A percentile compares a stretch with the other conserved stretches of the same genome.
Evolutionary conservation across 2,888 invertebrate species (phyloP).

Genomic region (Rotaria sp.): DNA sequence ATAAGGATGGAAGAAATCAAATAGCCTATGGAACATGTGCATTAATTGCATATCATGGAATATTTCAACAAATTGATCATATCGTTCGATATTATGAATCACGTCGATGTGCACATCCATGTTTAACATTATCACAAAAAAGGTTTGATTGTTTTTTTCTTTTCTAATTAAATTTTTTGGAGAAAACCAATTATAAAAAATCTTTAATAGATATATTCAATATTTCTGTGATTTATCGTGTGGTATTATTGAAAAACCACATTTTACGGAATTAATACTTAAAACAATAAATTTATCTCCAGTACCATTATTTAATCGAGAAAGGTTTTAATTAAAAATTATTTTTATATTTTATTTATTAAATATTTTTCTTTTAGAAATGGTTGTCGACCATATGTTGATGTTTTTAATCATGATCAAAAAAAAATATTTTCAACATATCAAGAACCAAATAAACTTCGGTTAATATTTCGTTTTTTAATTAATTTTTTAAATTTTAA

Average conservation of each 20-base stretch:
- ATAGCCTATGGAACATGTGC: neutral
- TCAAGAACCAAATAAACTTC: neutral
- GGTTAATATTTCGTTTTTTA: neutral
- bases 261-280: conserved; percentile 23
- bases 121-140: neutral
- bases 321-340: neutral
- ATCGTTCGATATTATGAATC: neutral
- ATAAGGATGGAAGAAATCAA: conserved; percentile 9
- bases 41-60: neutral
- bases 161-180: neutral
- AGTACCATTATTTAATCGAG: conserved; percentile 35
- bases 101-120: neutral
- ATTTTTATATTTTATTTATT: neutral
- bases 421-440: conserved; percentile 30
- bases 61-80: neutral
- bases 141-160: neutral
- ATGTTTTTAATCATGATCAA: conserved; percentile 31
- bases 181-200: too few relatives aligned
- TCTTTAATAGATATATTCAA: conserved; percentile 1
- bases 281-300: conserved; percentile 21
- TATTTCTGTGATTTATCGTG: conserved; percentile 14
- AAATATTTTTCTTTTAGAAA: conserved; percentile 17
- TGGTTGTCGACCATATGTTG: conserved; percentile 38
- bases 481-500: neutral
- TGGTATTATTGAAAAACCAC: neutral